Base-by-base conservation (phyloP, 2,797 vertebrate genomes). In the Enteromius argenteus region DNA sequence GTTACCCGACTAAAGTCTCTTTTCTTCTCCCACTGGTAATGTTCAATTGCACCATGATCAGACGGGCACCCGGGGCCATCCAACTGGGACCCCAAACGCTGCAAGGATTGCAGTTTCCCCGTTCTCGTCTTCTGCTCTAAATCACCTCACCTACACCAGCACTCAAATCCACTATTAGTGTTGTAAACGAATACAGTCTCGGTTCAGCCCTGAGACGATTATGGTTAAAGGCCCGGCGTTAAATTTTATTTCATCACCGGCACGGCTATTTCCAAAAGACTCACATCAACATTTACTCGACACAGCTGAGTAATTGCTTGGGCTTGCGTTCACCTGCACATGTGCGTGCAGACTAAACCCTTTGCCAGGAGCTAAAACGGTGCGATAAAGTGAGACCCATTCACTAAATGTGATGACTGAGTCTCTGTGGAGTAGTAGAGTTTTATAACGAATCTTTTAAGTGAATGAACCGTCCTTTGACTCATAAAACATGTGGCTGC, bases 1-100 rank as follows among this genome's bases (percentile, higher is more conserved):
- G 80, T 83, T 69, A 83, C 72, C 46, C 66, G 46, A 64, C 51
- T 68, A 74, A 77, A 84, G 77, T 75, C 76, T 83, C 77, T 83
- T 85, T 82, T 73, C 84, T 75, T 78, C 53, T 67, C 81, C 81
- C 78, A 56, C 60, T 49, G 85, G 85, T 74, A 46, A 74, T 75
- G 75, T 74, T 74, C 58, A 75, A 64, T 60, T 79, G 75, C 27
- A 51, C 53, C 42, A 21, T 37, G 78, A 74, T 77, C 79, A 85
- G 30, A 27, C 5, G 79, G 27, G 39, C 84, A 85, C 69, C 66
- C 51, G 62, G 35, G 69, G 78, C 74, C 46, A 58, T 78, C 74
- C 51, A 53, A 78, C 66, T 37, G 30, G 60, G 67, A 78, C 62
- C 62, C 15, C n/a, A 79, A 53, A n/a, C 66, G 21, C 27, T 46